Conservation (phyloP, 37 sponge, comb jelly and placozoan species). For the Petrosia ficiformis region DNA sequence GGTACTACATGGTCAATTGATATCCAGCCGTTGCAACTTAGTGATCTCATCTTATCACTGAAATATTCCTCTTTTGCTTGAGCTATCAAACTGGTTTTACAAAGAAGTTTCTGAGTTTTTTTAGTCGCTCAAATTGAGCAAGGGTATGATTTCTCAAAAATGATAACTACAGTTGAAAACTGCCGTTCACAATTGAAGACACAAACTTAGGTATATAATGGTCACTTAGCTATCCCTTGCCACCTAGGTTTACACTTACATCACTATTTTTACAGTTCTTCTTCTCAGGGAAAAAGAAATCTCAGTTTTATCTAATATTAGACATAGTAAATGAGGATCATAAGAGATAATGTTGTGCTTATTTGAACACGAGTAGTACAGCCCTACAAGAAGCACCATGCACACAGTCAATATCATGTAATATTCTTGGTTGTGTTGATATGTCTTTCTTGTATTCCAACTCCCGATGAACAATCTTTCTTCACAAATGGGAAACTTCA, state of each 20-base stretch:
- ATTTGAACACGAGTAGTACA: slow-evolving; percentile 12
- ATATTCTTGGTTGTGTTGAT: slow-evolving; percentile 7
- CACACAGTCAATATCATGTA: slow-evolving; percentile 21
- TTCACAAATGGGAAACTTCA: slow-evolving; percentile 10
- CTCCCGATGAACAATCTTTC: not conserved
- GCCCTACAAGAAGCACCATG: slow-evolving; percentile 27
- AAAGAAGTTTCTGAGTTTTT: too few species aligned
- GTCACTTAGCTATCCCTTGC: too few species aligned
- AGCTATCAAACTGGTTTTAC: slow-evolving; percentile 23
- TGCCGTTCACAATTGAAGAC: not conserved
- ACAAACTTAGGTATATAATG: too few species aligned
- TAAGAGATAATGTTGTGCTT: slow-evolving; percentile 25
- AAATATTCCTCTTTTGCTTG: slow-evolving; percentile 4
- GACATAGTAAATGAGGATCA: slow-evolving; percentile 10
- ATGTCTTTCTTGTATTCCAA: slow-evolving; percentile 33
- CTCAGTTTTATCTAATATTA: not conserved
- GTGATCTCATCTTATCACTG: too few species aligned
- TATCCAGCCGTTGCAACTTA: too few species aligned
- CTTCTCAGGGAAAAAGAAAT: not conserved
- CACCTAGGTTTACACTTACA: too few species aligned
- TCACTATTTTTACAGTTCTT: slow-evolving; percentile 15
- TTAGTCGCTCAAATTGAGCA: too few species aligned
- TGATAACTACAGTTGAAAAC: not conserved
- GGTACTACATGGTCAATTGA: too few species aligned
- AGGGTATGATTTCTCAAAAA: not conserved